These are phyloP conservation scores for Phycodurus eques DNA, from an alignment of 2,113 vertebrate species.

Conservation along the genomic window DNA sequence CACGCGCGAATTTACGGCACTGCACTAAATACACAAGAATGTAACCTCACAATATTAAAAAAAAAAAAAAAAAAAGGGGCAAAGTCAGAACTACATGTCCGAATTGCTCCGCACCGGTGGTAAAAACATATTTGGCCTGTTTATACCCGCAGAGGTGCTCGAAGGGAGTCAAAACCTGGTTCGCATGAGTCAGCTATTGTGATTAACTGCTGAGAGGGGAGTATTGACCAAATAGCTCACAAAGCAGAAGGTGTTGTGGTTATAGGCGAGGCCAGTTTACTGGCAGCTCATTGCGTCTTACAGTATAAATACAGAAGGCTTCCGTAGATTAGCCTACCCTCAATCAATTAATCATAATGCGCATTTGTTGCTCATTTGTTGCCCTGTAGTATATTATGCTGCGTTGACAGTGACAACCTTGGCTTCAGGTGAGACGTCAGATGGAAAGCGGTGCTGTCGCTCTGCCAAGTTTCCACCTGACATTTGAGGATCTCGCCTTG, in stretches of 20 bases:
- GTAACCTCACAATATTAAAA: background rate
- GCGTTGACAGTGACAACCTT: constrained; percentile 12
- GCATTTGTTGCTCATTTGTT: background rate
- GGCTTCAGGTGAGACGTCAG: background rate
- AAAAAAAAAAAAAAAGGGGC: background rate
- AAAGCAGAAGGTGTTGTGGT: background rate
- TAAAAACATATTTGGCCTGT: background rate
- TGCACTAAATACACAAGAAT: background rate
- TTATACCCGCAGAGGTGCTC: background rate
- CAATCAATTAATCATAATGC: constrained; percentile 3
- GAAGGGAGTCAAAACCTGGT: constrained; percentile 1
- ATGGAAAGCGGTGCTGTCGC: constrained; percentile 13
- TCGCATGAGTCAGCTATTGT: background rate
- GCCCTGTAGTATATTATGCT: background rate
- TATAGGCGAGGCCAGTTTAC: background rate
- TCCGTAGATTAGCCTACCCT: background rate
- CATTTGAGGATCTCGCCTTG: constrained; percentile 55
- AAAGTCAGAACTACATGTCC: background rate
- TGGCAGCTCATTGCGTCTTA: no score
- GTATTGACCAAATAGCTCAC: background rate
- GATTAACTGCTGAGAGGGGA: background rate
- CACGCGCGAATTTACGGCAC: no score
- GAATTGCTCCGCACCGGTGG: background rate
- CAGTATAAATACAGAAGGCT: no score
- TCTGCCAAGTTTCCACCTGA: constrained; percentile 53